These are phyloP conservation scores for Anastrepha ludens DNA, from an alignment of 1,140 invertebrate genomes.

Conservation along the genomic window DNA sequence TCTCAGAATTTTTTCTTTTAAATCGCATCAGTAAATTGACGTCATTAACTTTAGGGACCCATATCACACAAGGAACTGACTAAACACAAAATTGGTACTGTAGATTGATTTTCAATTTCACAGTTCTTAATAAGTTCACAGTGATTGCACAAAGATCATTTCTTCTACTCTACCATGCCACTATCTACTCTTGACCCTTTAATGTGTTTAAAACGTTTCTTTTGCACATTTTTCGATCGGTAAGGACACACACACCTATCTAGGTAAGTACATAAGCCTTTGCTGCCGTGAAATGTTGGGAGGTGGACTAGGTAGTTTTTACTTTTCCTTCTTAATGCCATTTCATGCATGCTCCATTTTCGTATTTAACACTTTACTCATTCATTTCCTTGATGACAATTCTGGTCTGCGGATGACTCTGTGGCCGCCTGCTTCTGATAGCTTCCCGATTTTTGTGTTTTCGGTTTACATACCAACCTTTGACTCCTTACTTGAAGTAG, in stretches of 20 bases:
- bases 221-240: not conserved
- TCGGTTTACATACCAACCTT: not conserved
- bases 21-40: no score
- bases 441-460: conserved; percentile 32
- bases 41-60: no score
- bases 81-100: no score
- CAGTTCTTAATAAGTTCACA: not conserved
- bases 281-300: no score
- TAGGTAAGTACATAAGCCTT: not conserved
- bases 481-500: not conserved
- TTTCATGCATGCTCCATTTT: conserved; percentile 2
- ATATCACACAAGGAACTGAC: no score
- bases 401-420: not conserved
- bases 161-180: not conserved
- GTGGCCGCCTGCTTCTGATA: conserved; percentile 28
- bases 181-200: conserved; percentile 1
- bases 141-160: not conserved
- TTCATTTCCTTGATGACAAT: conserved; percentile 14
- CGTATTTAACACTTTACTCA: conserved; percentile 15
- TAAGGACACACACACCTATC: not conserved
- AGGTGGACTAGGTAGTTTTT: not conserved
- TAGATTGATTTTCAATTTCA: not conserved
- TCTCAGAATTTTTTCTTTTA: no score
- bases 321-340: not conserved
- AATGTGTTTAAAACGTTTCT: conserved; percentile 32